Conservation (phyloP, 2,797 vertebrate genomes). For the Pseudochaenichthys georgianus region DNA sequence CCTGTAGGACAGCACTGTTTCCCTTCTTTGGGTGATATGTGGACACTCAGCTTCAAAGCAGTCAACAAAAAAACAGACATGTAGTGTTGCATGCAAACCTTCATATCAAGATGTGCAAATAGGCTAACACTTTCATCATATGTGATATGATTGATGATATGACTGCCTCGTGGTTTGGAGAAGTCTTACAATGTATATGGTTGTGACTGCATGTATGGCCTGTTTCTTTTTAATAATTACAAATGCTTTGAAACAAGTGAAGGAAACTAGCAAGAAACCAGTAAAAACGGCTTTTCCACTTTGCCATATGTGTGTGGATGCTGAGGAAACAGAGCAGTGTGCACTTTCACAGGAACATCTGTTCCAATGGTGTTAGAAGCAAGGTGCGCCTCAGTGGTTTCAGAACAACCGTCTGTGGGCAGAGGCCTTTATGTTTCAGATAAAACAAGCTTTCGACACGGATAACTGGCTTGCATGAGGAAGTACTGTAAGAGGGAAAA, state of each 20-base stretch:
- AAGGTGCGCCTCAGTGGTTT: constrained; percentile 49
- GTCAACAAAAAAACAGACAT: constrained; percentile 36
- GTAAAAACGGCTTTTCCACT: not conserved
- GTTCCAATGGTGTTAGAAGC: constrained; percentile 4
- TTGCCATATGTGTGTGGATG: not conserved
- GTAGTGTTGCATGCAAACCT: constrained; percentile 36
- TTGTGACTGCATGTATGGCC: not conserved
- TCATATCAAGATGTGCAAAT: not conserved
- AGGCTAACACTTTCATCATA: not conserved
- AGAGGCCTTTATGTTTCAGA: constrained; percentile 27
- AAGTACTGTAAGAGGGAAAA: constrained; percentile 8
- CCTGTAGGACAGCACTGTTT: constrained; percentile 48
- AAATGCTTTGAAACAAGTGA: constrained; percentile 11
- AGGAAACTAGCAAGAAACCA: constrained; percentile 1
- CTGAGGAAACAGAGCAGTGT: constrained; percentile 24
- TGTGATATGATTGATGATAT: constrained; percentile 3
- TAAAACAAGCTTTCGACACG: constrained; percentile 6
- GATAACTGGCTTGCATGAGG: not conserved
- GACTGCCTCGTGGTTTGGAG: not conserved
- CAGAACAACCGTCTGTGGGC: constrained; percentile 19
- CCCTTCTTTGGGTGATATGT: constrained; percentile 50
- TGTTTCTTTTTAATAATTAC: not conserved
- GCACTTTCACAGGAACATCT: constrained; percentile 51
- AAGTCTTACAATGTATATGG: not conserved
- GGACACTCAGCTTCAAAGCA: constrained; percentile 57